Base-by-base conservation (phyloP, 2,797 vertebrate species). In the Eulemur mongoz region DNA sequence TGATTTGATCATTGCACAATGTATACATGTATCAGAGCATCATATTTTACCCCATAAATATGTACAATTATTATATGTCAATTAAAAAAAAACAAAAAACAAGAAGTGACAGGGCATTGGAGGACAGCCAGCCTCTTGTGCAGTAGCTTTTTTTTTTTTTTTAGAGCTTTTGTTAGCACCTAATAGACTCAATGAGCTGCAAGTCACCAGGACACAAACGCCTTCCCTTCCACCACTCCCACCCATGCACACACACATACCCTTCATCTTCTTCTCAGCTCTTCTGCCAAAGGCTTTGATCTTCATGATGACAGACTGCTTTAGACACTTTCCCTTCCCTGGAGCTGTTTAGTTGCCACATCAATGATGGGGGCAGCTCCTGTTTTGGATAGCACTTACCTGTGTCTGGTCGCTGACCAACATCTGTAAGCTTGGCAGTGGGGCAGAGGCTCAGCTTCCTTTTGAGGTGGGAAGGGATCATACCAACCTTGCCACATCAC, bases 401-500 rank as follows among this genome's bases (percentile, higher is more conserved):
- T 32, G 0, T 40, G 10, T 80, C 81, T 70, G 30, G 43, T 67
- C 35, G 25, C 45, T 54, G 67, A 84, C 30, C 6, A 30, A 30
- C 20, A 22, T 20, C 99, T 99, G 99, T 72, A 99, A 99, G 92
- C 96, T 99, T 99, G 94, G 99, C 99, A 91, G 98, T 99, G 87
- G 99, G 99, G 96, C 99, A 99, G 98, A 99, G 98, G 82, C 98
- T 93, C 0, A 99, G 98, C 97, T 99, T 99, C n/a, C 98, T 99
- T 97, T 99, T 99, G 97, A 99, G 96, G 91, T 99, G 99, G 93
- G 99, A 99, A 92, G 99, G 99, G 93, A 99, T 99, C 99, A 99
- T 99, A 67, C 98, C 99, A 94, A 99, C 99, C 97, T 99, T 99
- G 30, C 99, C 99, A 67, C 99, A 99, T 99, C 99, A 80, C 99